Conservation (phyloP, 2,113 vertebrate species). For the Fulica atra region DNA sequence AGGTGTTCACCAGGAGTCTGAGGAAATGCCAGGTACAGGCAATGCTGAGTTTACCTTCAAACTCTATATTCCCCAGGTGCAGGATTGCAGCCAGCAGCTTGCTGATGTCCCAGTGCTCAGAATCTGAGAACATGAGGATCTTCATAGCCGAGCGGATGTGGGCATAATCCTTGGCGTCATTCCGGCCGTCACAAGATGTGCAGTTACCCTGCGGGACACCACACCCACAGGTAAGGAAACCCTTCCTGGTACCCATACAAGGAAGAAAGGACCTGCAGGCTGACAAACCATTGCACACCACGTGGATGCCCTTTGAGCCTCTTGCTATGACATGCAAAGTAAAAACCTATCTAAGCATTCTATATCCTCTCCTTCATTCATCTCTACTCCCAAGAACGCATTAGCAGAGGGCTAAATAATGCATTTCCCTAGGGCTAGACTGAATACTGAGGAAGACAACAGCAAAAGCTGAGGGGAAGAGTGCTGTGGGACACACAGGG, state of each 20-base stretch:
- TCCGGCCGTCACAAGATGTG: conserved; percentile 84
- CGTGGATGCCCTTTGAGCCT: not conserved
- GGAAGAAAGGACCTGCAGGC: not conserved
- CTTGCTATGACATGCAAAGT: not conserved
- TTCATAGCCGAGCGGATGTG: conserved; percentile 93
- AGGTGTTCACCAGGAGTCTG: not conserved
- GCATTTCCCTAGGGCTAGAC: not conserved
- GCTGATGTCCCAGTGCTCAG: conserved; percentile 89
- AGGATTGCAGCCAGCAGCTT: conserved; percentile 91
- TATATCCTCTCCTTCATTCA: not conserved
- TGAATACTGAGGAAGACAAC: not conserved
- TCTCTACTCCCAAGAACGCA: not conserved
- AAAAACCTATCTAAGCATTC: not conserved
- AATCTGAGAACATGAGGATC: conserved; percentile 92
- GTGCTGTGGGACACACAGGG: not conserved
- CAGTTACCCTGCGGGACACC: conserved; percentile 83
- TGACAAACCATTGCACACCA: not conserved
- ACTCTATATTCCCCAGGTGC: conserved; percentile 90
- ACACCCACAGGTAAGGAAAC: not conserved
- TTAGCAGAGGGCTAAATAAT: not conserved
- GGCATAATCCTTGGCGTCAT: conserved; percentile 86
- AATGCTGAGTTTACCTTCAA: conserved; percentile 79
- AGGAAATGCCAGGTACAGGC: not conserved
- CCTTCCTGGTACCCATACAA: not conserved
- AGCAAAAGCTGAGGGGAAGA: not conserved